Conservation (phyloP, 2,888 invertebrate genomes). For the Parochlus steinenii region DNA sequence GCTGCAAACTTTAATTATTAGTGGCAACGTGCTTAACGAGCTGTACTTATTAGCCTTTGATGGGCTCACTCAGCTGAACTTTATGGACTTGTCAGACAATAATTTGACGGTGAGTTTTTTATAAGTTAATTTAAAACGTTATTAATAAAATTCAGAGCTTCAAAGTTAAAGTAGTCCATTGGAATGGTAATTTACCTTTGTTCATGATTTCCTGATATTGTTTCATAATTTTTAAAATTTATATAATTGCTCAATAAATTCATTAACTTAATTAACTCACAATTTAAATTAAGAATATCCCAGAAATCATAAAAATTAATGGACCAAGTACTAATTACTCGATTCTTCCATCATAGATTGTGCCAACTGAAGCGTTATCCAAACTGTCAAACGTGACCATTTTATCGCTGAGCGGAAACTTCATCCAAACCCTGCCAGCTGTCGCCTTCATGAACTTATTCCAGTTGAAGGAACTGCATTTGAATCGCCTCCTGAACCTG, state of each 20-base stretch:
- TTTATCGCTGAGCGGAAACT: constrained; percentile 64
- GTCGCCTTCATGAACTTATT: constrained; percentile 73
- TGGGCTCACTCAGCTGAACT: constrained; percentile 52
- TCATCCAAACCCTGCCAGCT: constrained; percentile 50
- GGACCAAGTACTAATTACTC: constrained; percentile 4
- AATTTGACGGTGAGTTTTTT: constrained; percentile 44
- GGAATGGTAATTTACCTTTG: too few species aligned
- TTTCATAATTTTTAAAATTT: too few species aligned
- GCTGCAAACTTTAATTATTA: constrained; percentile 50
- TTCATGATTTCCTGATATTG: too few species aligned
- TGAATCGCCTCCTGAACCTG: constrained; percentile 50
- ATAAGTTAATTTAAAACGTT: too few species aligned
- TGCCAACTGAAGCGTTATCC: constrained; percentile 60
- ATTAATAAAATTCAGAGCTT: too few species aligned
- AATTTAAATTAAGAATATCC: too few species aligned
- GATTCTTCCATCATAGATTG: constrained; percentile 23
- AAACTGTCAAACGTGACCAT: constrained; percentile 59
- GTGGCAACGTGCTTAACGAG: constrained; percentile 58
- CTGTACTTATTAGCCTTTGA: constrained; percentile 57
- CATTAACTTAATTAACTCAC: too few species aligned
- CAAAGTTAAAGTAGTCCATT: too few species aligned
- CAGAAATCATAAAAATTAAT: too few species aligned
- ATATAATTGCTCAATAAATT: too few species aligned
- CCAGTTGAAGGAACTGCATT: constrained; percentile 55
- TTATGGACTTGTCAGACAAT: constrained; percentile 65